Percentiles rank a stretch among this genome's conserved stretches.
phyloP scores from a whole-genome alignment of 1,140 invertebrate species.

The Bombus confusus region DNA sequence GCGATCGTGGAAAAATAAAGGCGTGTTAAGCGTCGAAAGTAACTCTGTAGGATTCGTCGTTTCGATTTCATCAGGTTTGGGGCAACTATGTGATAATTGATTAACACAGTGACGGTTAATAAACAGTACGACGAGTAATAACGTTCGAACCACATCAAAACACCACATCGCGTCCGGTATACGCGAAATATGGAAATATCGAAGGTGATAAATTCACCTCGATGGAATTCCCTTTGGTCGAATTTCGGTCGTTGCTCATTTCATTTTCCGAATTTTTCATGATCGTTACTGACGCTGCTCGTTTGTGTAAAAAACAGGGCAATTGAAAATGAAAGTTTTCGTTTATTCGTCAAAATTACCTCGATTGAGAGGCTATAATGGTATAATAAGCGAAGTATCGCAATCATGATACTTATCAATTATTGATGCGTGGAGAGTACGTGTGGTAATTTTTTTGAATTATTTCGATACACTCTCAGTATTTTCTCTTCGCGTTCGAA shows the following conservation, averaged over 20 bases:
- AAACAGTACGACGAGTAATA: too few species aligned
- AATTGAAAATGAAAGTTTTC: not conserved
- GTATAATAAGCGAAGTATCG: not conserved
- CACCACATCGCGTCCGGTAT: too few species aligned
- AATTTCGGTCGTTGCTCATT: not conserved
- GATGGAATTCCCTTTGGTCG: not conserved
- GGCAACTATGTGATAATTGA: too few species aligned
- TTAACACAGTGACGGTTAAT: too few species aligned
- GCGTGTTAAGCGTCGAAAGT: not conserved
- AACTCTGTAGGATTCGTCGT: not conserved
- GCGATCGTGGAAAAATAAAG: not conserved
- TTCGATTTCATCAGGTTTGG: too few species aligned
- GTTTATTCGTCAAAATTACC: not conserved
- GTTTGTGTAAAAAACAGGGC: not conserved
- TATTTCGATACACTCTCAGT: not conserved
- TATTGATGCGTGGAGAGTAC: not conserved
- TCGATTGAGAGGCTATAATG: not conserved
- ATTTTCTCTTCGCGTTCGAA: not conserved
- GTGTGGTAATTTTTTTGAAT: not conserved
- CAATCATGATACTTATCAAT: not conserved
- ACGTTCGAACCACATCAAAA: too few species aligned
- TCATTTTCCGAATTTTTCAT: slow-evolving; percentile 12
- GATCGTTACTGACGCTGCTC: not conserved
- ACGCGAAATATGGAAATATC: not conserved
- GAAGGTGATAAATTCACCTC: not conserved